Conservation (phyloP, 2,888 invertebrate species). For the Elegia similella region DNA sequence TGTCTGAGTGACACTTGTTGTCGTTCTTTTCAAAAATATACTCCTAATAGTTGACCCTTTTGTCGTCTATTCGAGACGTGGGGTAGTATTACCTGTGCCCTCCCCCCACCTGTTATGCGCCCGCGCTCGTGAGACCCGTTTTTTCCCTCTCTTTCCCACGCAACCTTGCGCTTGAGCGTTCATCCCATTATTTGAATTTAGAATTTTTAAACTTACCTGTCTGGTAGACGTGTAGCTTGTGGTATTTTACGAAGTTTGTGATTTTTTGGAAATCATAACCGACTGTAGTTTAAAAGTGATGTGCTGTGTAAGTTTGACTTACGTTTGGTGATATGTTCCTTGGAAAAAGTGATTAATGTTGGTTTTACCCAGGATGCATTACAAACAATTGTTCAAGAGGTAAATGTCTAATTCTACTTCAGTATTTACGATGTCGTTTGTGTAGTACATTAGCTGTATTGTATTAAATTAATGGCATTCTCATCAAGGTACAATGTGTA, state of each 20-base stretch:
- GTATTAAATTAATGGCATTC: background rate
- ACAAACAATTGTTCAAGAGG: slow-evolving; percentile 74
- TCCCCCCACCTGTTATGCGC: slow-evolving; percentile 38
- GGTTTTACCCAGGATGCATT: slow-evolving; percentile 63
- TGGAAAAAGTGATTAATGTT: slow-evolving; percentile 44
- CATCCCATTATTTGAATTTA: slow-evolving; percentile 51
- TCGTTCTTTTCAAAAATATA: slow-evolving; percentile 21
- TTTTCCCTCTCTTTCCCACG: slow-evolving; percentile 48
- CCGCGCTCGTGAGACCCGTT: slow-evolving; percentile 34
- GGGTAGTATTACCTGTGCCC: slow-evolving; percentile 43
- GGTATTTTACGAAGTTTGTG: slow-evolving; percentile 26
- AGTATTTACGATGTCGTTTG: slow-evolving; percentile 12
- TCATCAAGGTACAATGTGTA: slow-evolving; percentile 6
- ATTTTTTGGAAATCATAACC: slow-evolving; percentile 31
- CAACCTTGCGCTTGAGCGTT: slow-evolving; percentile 42
- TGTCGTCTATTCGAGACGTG: slow-evolving; percentile 29
- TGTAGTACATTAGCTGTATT: background rate
- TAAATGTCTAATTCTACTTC: slow-evolving; percentile 33
- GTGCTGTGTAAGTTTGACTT: slow-evolving; percentile 27
- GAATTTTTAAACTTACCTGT: slow-evolving; percentile 57
- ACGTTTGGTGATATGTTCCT: slow-evolving; percentile 39
- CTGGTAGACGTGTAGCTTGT: slow-evolving; percentile 43
- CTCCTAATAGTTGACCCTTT: slow-evolving; percentile 29
- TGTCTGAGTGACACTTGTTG: slow-evolving; percentile 44
- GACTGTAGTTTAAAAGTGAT: slow-evolving; percentile 21